A percentile compares a stretch with the other conserved stretches of the same genome.
phyloP scores from a whole-genome alignment of 2,797 vertebrate genomes.

The Arrhamphus sclerolepis region DNA sequence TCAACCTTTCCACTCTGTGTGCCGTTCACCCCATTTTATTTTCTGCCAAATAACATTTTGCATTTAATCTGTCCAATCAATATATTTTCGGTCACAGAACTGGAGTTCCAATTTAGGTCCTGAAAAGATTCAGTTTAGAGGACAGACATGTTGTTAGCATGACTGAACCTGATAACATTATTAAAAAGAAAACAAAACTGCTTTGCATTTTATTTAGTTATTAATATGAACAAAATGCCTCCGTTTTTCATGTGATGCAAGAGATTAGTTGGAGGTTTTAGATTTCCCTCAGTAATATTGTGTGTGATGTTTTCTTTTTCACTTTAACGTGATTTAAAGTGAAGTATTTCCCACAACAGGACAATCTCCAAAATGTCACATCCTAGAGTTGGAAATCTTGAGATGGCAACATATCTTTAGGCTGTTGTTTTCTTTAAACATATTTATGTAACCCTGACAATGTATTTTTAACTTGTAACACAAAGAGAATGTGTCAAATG shows the following conservation, averaged over 20 bases:
- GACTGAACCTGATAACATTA: constrained; percentile 29
- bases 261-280: too few species aligned
- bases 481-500: too few species aligned
- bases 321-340: too few species aligned
- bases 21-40: constrained; percentile 19
- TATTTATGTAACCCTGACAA: too few species aligned
- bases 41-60: constrained; percentile 44
- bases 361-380: too few species aligned
- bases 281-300: too few species aligned
- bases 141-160: constrained; percentile 19
- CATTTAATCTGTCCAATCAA: constrained; percentile 50
- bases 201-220: constrained; percentile 14
- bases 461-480: too few species aligned
- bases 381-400: too few species aligned
- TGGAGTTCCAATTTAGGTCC: constrained; percentile 45
- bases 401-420: too few species aligned
- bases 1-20: constrained; percentile 12
- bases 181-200: constrained; percentile 17
- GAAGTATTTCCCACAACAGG: too few species aligned
- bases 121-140: constrained; percentile 48
- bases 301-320: too few species aligned
- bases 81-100: constrained; percentile 30
- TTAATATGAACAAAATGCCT: not conserved
- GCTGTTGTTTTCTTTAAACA: too few species aligned
- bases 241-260: not conserved